Base-by-base conservation (phyloP, 64 coral and sea anemone species). In the Porites australiensis region DNA sequence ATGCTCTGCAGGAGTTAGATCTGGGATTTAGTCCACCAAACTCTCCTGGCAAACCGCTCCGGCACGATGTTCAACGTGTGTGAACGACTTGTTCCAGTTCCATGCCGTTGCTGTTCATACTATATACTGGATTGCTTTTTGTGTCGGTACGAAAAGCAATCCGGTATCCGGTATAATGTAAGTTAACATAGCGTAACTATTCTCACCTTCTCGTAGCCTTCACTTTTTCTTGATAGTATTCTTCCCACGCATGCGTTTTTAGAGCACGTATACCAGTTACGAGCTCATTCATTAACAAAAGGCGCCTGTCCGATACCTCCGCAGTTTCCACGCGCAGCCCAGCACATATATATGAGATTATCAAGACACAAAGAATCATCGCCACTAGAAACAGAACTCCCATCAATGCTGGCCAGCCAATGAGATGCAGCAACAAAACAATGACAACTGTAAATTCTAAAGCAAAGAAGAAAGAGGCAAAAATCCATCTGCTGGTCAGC, bases 231-330 rank as follows among this genome's bases (percentile, higher is more conserved):
- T 20, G 8, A 45, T 90, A 81, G 19, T 18, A 66, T 8, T 70
- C 14, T 64, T 90, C 88, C 88, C 50, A 90, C 62, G 88, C 73
- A 18, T 82, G 68, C 47, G 68, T 81, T 64, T 90, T 90, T 13
- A 90, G 49, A 22, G 88, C 79, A 44, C 88, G 88, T 13, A 90
- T 90, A 14, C 88, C 88, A 70, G 61, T 55, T n/a, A 90, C 21
- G 2, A 90, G 61, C 21, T 90, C 88, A 67, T 55, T 90, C 64
- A 79, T 80, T 5, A 90, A 48, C 4, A 64, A 90, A 7, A 90
- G 53, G 11, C 88, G 88, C 13, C 57, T 76, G 4, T 90, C 85
- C 15, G 88, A 70, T n/a, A 81, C 61, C 6, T 16, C 50, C 16
- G 76, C 88, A 11, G 88, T 70, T 44, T 90, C 60, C 63, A 70